Percentiles rank a stretch among this genome's conserved stretches.
Conservation (phyloP, 2,113 vertebrate genomes). For the Fregetta grallaria region DNA sequence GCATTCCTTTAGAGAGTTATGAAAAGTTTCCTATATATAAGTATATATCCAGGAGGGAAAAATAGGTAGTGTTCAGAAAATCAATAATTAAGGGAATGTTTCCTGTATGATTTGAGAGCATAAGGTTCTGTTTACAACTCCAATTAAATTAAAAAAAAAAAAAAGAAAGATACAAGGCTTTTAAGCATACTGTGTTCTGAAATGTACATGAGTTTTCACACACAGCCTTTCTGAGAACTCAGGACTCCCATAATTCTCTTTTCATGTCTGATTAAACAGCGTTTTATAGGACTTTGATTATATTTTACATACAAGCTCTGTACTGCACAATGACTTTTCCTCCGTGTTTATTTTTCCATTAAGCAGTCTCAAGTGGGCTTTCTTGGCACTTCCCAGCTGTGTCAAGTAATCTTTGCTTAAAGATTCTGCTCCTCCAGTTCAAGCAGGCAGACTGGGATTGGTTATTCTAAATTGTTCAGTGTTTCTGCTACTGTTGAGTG, state of each 20-base stretch:
- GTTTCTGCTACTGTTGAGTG: neutral
- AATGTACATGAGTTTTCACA: neutral
- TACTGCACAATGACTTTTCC: neutral
- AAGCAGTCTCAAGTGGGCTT: neutral
- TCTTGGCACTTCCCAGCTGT: neutral
- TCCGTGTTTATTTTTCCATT: neutral
- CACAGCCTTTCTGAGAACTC: neutral
- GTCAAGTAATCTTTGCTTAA: constrained; percentile 29
- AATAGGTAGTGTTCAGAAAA: neutral
- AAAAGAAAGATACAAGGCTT: neutral
- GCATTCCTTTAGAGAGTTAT: neutral
- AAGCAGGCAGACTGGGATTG: neutral
- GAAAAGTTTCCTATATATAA: neutral
- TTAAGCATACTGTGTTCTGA: neutral
- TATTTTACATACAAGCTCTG: neutral
- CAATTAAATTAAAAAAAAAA: neutral
- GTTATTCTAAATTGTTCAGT: constrained; percentile 4
- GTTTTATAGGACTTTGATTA: neutral
- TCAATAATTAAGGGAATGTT: neutral
- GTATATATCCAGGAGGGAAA: neutral
- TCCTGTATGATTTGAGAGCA: neutral
- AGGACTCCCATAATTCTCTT: neutral
- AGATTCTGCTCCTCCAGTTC: neutral
- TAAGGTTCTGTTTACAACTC: neutral
- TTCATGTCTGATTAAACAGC: neutral